Base-by-base conservation (phyloP, 1,140 invertebrate species). In the Lepeophtheirus salmonis region DNA sequence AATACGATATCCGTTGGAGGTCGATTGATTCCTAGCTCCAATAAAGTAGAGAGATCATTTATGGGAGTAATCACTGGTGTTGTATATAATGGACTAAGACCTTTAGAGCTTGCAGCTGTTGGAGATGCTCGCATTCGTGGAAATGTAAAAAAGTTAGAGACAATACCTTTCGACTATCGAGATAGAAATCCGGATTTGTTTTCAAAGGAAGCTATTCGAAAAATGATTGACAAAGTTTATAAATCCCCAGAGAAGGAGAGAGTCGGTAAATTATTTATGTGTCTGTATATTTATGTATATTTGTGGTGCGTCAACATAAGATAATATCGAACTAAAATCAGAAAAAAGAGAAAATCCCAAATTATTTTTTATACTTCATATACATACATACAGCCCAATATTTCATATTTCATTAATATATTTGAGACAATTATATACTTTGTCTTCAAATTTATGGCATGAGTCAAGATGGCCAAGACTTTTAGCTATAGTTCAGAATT, bases 141-240 rank as follows among this genome's bases (percentile, higher is more conserved):
- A 17, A 25, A 26, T 23, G 55, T 57, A 17, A 20, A 18, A 14
- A 30, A 26, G 16, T 23, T 57, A 3, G 26, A 41, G 2, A 18
- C 3, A 16, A 57, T 57, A 23, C 55, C 55, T 17, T 57, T 57
- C 30, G 55, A 57, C 26, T 57, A 57, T 41, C 14, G 26, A 12
- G 55, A 57, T 57, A 25, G 2, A 17, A 20, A 57, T 17, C 55
- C 55, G 1, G 2, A 41, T 30, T 16, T 57, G 2, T 57, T 57
- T 25, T 17, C 52, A 14, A 30, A 57, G 25, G 55, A 57, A 25
- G 55, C 55, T 23, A 57, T 57, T 16, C 21, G 26, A 16, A 25
- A 17, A 24, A 57, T 57, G 55, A 57, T 57, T 16, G 55, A 57
- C n/a, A 25, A 24, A 10, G 26, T 57, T 2, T 57, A 26, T 23